These are phyloP conservation scores for Hypomecis atomaria DNA, from an alignment of 2,888 invertebrate species.

Conservation along the genomic window DNA sequence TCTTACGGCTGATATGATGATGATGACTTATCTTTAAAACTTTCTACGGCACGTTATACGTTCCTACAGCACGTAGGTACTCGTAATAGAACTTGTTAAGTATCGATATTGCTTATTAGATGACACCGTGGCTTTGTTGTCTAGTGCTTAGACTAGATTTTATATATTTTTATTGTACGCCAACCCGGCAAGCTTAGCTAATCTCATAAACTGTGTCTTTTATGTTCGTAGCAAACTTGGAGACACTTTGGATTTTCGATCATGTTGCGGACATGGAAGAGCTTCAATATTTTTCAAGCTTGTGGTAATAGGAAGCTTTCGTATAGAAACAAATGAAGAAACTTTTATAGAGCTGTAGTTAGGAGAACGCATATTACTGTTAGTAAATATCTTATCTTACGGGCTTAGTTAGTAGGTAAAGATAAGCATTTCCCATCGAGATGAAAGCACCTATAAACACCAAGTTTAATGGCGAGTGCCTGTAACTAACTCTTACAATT, in stretches of 20 bases:
- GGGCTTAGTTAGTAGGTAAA: too few relatives aligned
- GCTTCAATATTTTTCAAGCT: neutral
- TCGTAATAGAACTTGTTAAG: conserved; percentile 9
- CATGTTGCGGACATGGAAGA: conserved; percentile 10
- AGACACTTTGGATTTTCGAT: conserved; percentile 25
- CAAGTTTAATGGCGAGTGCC: too few relatives aligned
- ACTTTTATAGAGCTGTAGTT: too few relatives aligned
- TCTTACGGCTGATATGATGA: too few relatives aligned
- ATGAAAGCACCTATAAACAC: too few relatives aligned
- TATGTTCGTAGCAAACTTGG: conserved; percentile 19
- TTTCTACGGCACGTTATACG: neutral
- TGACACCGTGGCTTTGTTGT: conserved; percentile 25
- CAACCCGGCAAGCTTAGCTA: conserved; percentile 26
- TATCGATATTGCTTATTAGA: conserved; percentile 18
- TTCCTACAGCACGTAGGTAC: neutral
- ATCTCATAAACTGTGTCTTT: conserved; percentile 29
- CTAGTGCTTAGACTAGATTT: conserved; percentile 24
- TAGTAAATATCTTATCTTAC: too few relatives aligned
- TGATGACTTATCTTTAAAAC: too few relatives aligned
- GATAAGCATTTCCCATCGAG: too few relatives aligned
- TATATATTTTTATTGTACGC: conserved; percentile 28
- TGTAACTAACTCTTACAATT: too few relatives aligned
- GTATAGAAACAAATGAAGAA: too few relatives aligned
- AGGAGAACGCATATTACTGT: neutral
- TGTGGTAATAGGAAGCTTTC: too few relatives aligned